Percentiles rank a stretch among this genome's conserved stretches.
These are phyloP conservation scores for Empidonax traillii DNA, from an alignment of 2,113 vertebrate species.

Conservation along the genomic window DNA sequence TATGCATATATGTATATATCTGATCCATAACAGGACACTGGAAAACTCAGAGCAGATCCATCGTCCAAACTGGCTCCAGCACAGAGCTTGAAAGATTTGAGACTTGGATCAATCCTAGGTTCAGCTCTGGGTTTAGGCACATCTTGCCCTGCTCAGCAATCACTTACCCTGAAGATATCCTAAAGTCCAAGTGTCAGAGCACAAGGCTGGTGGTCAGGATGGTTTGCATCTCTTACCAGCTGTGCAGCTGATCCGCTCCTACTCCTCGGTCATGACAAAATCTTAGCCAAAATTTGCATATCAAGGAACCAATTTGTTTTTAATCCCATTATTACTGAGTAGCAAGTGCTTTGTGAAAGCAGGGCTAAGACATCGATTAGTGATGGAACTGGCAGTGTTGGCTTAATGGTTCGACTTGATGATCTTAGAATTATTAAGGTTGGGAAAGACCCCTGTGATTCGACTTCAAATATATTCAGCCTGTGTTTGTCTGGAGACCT, in stretches of 20 bases:
- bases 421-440: too few species aligned
- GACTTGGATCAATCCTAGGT: not conserved
- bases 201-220: not conserved
- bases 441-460: not conserved
- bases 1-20: not conserved
- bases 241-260: not conserved
- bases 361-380: not conserved
- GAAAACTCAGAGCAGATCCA: not conserved
- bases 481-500: not conserved
- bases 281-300: not conserved
- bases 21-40: accelerated
- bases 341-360: not conserved
- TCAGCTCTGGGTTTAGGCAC: not conserved
- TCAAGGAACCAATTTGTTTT: not conserved
- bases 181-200: not conserved
- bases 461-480: not conserved
- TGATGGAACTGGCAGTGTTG: not conserved
- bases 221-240: not conserved
- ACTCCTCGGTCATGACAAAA: not conserved
- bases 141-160: not conserved
- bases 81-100: not conserved
- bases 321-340: not conserved
- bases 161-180: not conserved
- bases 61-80: not conserved
- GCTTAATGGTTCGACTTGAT: not conserved